Evolutionary conservation across 2,113 vertebrate species (phyloP).

Genomic region (Limnothrissa miodon): DNA sequence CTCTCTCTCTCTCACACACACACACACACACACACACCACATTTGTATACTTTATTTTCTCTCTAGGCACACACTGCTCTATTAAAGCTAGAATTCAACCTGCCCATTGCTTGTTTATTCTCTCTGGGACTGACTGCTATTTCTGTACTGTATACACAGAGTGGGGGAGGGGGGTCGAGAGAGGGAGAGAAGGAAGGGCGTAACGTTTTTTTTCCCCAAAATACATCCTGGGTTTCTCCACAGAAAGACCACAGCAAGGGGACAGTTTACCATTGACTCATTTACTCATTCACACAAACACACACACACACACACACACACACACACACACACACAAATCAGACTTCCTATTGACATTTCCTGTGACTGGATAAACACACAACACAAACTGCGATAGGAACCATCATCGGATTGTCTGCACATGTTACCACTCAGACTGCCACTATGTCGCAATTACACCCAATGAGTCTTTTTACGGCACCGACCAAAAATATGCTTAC

Average conservation of each 20-base stretch:
- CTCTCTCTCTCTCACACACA: background rate
- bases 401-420: background rate
- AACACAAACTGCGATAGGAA: background rate
- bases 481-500: background rate
- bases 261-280: conserved; percentile 6
- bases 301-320: conserved; percentile 14
- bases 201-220: conserved; percentile 29
- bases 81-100: conserved; percentile 19
- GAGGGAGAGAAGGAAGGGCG: conserved; percentile 19
- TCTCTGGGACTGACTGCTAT: conserved; percentile 42
- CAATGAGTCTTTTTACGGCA: background rate
- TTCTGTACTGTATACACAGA: conserved; percentile 37
- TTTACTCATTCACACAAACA: conserved; percentile 3
- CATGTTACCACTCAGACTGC: background rate
- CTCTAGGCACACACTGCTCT: background rate
- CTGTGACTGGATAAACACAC: conserved; percentile 9
- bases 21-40: background rate
- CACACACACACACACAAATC: background rate
- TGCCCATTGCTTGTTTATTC: conserved; percentile 48
- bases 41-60: background rate
- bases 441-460: background rate
- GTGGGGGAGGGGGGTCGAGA: background rate
- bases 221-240: conserved; percentile 11
- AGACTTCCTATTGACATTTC: conserved; percentile 1
- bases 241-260: conserved; percentile 4